Evolutionary conservation across 2,797 vertebrate species (phyloP), one percentile per base, ranked within the genome.

Genomic region (Tangara arthus): DNA sequence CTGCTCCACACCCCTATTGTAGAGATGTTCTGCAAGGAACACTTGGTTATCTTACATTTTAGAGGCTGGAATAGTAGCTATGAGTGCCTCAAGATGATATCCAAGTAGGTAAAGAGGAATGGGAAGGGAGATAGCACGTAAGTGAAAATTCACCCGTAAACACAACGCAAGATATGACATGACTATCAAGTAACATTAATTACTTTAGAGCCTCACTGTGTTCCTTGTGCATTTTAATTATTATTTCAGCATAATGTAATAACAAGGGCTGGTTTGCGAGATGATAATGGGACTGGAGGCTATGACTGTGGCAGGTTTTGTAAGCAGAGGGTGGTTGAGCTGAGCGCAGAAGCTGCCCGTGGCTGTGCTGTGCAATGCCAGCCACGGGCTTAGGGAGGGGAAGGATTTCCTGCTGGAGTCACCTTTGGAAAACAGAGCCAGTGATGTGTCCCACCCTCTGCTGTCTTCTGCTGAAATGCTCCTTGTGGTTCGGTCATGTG

Each of bases 21-120:
- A 97, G 98, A 97, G 98, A 98, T 97, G 97, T 98, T 98, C 97
- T 98, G 97, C 97, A 98, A 90, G 98, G 97, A 98, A 96, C 97
- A 97, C 97, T 98, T 97, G 96, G 97, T 98, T 95, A 96, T 97
- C 97, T 98, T 96, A 95, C 88, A 96, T 97, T 98, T 98, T 97
- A 96, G 97, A 97, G 95, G 50, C 70, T 94, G 75, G 56, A 87
- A 44, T 97, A 66, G 73, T n/a, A 97, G 97, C 97, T 97, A 85
- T 97, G 97, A 91, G 96, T 92, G 97, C 96, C 95, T 97, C 92
- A 94, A 97, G 95, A 94, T 95, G 93, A 89, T 70, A 95, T 61
- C 76, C 94, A 93, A 94, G 75, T 69, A 78, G 69, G 66, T 82
- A 61, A 85, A 79, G 88, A 94, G 80, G 66, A 87, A 69, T 30